Evolutionary conservation across 1,140 invertebrate genomes (phyloP).

Genomic region (Mylabris phalerata): DNA sequence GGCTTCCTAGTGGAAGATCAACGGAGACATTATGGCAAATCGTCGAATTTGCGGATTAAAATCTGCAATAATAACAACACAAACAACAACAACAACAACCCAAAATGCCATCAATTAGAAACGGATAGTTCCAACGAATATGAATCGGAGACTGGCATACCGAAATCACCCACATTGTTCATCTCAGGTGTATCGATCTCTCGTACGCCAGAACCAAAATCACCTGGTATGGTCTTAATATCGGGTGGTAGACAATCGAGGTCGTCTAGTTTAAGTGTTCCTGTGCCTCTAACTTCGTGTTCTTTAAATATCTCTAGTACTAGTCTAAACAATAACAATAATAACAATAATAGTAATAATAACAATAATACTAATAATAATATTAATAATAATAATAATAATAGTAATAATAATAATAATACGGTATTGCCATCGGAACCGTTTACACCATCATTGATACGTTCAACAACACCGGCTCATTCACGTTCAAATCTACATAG

Average conservation of each 20-base stretch:
- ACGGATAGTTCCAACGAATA: slow-evolving; percentile 51
- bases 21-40: slow-evolving; percentile 17
- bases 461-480: slow-evolving; percentile 37
- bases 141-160: slow-evolving; percentile 53
- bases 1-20: slow-evolving; percentile 34
- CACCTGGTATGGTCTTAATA: slow-evolving; percentile 39
- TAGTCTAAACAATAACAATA: slow-evolving; percentile 35
- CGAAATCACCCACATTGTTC: slow-evolving; percentile 52
- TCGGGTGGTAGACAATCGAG: slow-evolving; percentile 42
- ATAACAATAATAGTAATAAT: slow-evolving; percentile 22
- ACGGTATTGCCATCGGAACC: slow-evolving; percentile 34
- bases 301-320: slow-evolving; percentile 39
- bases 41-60: slow-evolving; percentile 37
- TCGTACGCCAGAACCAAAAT: slow-evolving; percentile 49
- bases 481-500: slow-evolving; percentile 30
- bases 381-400: slow-evolving; percentile 30
- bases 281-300: slow-evolving; percentile 40
- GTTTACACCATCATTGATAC: slow-evolving; percentile 37
- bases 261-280: slow-evolving; percentile 46
- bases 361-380: slow-evolving; percentile 35
- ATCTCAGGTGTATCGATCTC: slow-evolving; percentile 56
- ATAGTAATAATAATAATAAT: slow-evolving; percentile 27
- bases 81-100: not conserved
- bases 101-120: slow-evolving; percentile 35
- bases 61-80: slow-evolving; percentile 29